Evolutionary conservation across 2,888 invertebrate genomes (phyloP), one percentile per base, ranked within the genome.

Genomic region (Myathropa florea): DNA sequence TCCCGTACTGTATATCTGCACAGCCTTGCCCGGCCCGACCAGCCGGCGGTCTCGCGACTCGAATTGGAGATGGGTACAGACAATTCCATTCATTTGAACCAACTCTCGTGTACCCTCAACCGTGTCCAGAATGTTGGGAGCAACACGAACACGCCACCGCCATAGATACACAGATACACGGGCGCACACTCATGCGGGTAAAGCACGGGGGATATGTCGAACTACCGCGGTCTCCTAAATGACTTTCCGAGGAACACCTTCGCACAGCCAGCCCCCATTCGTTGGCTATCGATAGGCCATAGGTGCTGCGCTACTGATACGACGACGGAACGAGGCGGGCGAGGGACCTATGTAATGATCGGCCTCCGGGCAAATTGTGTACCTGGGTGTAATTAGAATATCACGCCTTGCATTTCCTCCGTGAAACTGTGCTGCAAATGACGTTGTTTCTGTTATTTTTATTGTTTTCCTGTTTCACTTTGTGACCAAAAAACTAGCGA

Each of bases 341-440:
- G 39, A 65, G 26, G 61, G 53, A 60, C 28, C 65, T 64, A 57
- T 73, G 68, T 60, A 83, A 65, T 78, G 53, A 72, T 81, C 75
- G 71, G 65, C 67, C 39, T 72, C 78, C 78, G 76, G 72, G 72
- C 63, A 46, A 75, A 65, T 64, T 78, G 23, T 67, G 70, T 73
- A 75, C 59, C 63, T 71, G 64, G 26, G 61, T 72, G 73, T 76
- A 70, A 77, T 84, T 87, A 80, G 87, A 87, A 83, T 82, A 85
- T 87, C 88, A 88, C 88, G 87, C 80, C 87, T 83, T 85, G 88
- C 84, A 84, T 87, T 84, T 88, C 88, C 88, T 88, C 71, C 57
- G 9, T 57, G 70, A 53, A 77, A 72, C 61, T 68, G 65, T 60
- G 60, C 39, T 65, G 21, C n/a, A 46, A 70, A 60, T 71, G 60